Evolutionary conservation across 2,888 invertebrate species (phyloP).

Genomic region (Lasioglossum villosulum): DNA sequence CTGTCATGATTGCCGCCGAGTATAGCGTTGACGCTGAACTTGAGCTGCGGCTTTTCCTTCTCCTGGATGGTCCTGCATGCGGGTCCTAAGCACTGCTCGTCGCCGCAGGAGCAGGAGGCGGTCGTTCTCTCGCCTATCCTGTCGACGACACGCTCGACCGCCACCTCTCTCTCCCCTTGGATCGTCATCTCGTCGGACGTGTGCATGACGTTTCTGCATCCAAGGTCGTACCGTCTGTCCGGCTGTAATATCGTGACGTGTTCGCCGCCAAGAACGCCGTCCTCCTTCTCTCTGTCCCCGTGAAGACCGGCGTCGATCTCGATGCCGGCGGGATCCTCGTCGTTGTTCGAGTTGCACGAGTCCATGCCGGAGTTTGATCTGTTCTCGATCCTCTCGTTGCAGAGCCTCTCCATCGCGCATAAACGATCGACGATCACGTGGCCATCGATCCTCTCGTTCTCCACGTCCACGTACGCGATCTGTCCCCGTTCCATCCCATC

Average conservation of each 20-base stretch:
- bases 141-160: conserved; percentile 77
- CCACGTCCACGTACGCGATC: conserved; percentile 60
- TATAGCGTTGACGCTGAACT: conserved; percentile 97
- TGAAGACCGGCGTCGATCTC: conserved; percentile 72
- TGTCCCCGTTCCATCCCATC: conserved; percentile 61
- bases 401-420: conserved; percentile 79
- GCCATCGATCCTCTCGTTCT: conserved; percentile 68
- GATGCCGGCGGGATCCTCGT: conserved; percentile 76
- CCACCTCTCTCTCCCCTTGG: conserved; percentile 75
- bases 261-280: conserved; percentile 58
- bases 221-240: conserved; percentile 77
- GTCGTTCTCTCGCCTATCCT: conserved; percentile 80
- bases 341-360: conserved; percentile 77
- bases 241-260: conserved; percentile 55
- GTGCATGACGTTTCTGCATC: conserved; percentile 74
- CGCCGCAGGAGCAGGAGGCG: conserved; percentile 80
- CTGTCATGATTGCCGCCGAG: conserved; percentile 88
- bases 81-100: conserved; percentile 80
- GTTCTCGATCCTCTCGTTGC: conserved; percentile 79
- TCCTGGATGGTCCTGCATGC: conserved; percentile 80
- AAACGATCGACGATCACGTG: conserved; percentile 75
- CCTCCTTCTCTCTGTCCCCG: conserved; percentile 66
- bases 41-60: conserved; percentile 90
- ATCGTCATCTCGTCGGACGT: conserved; percentile 75
- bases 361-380: conserved; percentile 79